Evolutionary conservation across 2,113 vertebrate genomes (phyloP), one percentile per base, ranked within the genome.

Genomic region (Lophotis ruficrista): DNA sequence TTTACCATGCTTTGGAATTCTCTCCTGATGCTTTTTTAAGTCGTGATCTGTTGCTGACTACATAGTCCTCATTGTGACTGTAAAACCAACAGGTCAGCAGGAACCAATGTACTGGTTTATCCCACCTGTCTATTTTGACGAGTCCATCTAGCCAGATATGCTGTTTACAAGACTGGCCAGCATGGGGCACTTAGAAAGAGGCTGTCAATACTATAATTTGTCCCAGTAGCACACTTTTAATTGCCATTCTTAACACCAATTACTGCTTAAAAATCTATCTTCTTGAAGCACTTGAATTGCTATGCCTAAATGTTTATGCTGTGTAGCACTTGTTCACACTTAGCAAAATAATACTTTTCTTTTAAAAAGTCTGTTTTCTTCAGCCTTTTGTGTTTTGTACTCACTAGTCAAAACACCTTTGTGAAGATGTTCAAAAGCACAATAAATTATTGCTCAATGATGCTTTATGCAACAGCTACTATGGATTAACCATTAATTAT

Each of bases 31-130:
- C 38, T 51, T 73, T 73, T 16, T 38, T 50, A 61, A 80, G 25
- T 2, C 31, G 13, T 31, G 20, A 37, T 51, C 13, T 51, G 8
- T 7, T 38, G 54, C 5, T 57, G 30, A 41, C 11, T 30, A 38
- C 9, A 1, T 10, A 20, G 22, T 68, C 27, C 14, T 5, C 0
- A 0, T 5, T 24, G 14, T 16, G 6, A 23, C n/a, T 38, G 5
- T 0, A 4, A 31, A 6, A 37, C 23, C 41, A 68, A 21, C 22
- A 48, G 24, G 13, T 16, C 15, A 50, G 24, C 10, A 45, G 48
- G 37, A 53, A 10, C 5, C 1, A 4, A 6, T 0, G 0, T 9
- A 12, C 4, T n/a, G 20, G 4, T 28, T 61, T 56, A 45, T 51
- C 9, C 9, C 17, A 56, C 14, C 13, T 12, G 30, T 5, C 9